These are phyloP conservation scores for Cherax destructor DNA, from an alignment of 1,140 invertebrate species.

Conservation along the genomic window DNA sequence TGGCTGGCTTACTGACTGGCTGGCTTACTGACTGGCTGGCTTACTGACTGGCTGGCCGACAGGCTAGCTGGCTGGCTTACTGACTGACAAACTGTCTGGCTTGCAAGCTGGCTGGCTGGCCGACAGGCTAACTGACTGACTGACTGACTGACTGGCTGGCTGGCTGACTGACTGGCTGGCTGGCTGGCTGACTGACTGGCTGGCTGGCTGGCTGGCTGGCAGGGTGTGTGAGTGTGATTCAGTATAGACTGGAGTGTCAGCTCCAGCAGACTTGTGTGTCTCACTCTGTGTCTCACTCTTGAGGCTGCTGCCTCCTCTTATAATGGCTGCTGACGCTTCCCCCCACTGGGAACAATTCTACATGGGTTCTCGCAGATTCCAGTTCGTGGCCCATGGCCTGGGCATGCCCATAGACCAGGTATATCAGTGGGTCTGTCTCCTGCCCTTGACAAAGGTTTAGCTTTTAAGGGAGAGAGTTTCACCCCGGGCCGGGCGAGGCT, in stretches of 20 bases:
- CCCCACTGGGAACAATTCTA: conserved; percentile 60
- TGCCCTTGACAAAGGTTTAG: not conserved
- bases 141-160: too few species aligned
- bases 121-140: too few species aligned
- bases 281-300: not conserved
- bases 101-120: too few species aligned
- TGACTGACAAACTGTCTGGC: too few species aligned
- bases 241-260: too few species aligned
- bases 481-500: not conserved
- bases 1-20: not conserved
- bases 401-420: conserved; percentile 64
- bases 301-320: not conserved
- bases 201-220: not conserved
- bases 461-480: too few species aligned
- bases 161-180: too few species aligned
- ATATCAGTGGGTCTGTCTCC: not conserved
- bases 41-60: too few species aligned
- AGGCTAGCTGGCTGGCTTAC: too few species aligned
- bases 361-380: conserved; percentile 47
- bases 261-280: too few species aligned
- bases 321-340: conserved; percentile 2
- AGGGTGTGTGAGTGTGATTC: not conserved
- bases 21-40: too few species aligned
- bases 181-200: too few species aligned
- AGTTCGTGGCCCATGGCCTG: conserved; percentile 29